A percentile compares a stretch with the other conserved stretches of the same genome.
phyloP scores from a whole-genome alignment of 2,888 invertebrate species.

The Metallyticus violacea region DNA sequence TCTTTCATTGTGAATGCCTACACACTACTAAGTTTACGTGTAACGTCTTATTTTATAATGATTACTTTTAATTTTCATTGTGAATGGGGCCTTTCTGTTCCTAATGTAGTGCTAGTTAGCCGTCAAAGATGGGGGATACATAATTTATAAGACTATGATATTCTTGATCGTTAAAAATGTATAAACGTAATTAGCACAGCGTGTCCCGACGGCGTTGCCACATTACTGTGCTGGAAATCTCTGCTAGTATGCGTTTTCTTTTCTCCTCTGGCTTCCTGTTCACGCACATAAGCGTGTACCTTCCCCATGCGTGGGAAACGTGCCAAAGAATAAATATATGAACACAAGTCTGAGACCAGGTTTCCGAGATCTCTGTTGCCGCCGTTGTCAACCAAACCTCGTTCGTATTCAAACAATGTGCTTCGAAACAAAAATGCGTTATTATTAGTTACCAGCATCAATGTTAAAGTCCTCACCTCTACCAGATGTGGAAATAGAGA shows the following conservation, averaged over 20 bases:
- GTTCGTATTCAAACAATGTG: neutral
- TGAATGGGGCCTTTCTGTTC: too few relatives aligned
- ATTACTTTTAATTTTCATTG: too few relatives aligned
- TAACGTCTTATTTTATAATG: too few relatives aligned
- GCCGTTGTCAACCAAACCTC: too few relatives aligned
- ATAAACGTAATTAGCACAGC: neutral
- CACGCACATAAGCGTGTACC: neutral
- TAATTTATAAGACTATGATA: neutral
- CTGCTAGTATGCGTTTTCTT: too few relatives aligned
- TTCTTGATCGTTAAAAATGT: neutral
- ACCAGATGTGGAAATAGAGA: too few relatives aligned
- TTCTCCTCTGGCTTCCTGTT: neutral
- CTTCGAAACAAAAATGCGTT: neutral
- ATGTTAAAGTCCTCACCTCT: too few relatives aligned
- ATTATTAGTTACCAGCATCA: too few relatives aligned
- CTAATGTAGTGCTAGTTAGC: too few relatives aligned
- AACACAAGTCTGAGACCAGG: neutral
- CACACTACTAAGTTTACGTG: too few relatives aligned
- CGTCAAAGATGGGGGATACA: too few relatives aligned
- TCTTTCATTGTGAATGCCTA: too few relatives aligned
- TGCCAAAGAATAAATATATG: neutral
- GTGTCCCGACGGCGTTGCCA: neutral
- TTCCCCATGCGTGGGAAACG: neutral
- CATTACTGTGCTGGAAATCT: neutral
- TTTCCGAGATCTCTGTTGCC: neutral